These are phyloP conservation scores for Pachyseris speciosa DNA, from an alignment of 64 coral and sea anemone species.

Conservation along the genomic window DNA sequence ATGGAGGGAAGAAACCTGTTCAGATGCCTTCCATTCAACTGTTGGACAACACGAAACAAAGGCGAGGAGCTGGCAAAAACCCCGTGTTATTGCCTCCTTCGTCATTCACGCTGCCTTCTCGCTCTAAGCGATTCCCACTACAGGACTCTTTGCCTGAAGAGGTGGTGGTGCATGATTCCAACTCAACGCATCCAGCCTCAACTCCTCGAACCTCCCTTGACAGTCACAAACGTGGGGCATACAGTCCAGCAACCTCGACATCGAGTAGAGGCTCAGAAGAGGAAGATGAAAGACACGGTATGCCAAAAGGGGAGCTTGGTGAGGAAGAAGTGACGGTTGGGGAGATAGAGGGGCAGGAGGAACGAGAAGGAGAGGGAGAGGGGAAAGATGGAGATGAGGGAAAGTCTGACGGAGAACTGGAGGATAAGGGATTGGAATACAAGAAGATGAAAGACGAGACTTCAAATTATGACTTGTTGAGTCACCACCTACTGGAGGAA, in stretches of 20 bases:
- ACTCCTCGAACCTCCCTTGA: constrained; percentile 18
- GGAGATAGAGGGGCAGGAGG: neutral
- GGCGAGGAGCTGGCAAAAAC: neutral
- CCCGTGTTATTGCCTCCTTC: constrained; percentile 16
- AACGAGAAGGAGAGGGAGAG: neutral
- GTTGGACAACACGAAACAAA: neutral
- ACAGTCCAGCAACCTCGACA: neutral
- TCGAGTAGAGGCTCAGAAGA: constrained; percentile 9
- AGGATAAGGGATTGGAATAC: neutral
- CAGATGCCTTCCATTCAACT: neutral
- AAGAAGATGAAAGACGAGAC: neutral
- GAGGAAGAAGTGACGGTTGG: neutral
- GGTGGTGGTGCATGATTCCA: neutral
- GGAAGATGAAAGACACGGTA: neutral
- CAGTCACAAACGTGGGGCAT: neutral
- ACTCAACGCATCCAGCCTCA: neutral
- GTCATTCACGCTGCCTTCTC: constrained; percentile 21
- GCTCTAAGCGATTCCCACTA: neutral
- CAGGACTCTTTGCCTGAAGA: neutral
- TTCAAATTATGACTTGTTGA: neutral
- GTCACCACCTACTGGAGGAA: neutral
- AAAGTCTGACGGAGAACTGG: neutral
- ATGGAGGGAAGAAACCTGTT: neutral
- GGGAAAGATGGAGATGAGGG: neutral
- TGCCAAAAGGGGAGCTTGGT: neutral